Conservation (phyloP, 2,888 invertebrate species). For the Coleophora flavipennella region DNA sequence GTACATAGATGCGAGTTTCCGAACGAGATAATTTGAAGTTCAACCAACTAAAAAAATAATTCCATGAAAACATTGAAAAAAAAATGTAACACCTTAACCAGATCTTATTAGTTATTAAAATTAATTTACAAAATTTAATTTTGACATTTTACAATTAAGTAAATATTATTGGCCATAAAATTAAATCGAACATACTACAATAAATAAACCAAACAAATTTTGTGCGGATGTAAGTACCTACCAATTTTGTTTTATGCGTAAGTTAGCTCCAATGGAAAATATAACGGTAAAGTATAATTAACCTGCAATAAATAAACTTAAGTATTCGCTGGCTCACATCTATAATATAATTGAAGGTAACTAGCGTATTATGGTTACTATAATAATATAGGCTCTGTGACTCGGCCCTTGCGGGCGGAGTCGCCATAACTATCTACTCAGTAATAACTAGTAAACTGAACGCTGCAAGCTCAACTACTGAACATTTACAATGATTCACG, state of each 20-base stretch:
- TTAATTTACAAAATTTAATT: neutral
- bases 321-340: conserved; percentile 25
- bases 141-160: conserved; percentile 34
- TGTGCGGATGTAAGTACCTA: conserved; percentile 32
- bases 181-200: conserved; percentile 30
- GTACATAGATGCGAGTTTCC: conserved; percentile 50
- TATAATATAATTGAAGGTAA: conserved; percentile 36
- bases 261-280: neutral
- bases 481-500: conserved; percentile 34
- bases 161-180: conserved; percentile 38
- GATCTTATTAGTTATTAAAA: conserved; percentile 18
- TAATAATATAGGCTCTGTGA: too few relatives aligned
- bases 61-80: too few relatives aligned
- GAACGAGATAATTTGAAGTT: conserved; percentile 34
- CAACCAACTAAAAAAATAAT: too few relatives aligned
- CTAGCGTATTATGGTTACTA: conserved; percentile 25
- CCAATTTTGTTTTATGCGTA: conserved; percentile 17
- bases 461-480: conserved; percentile 63
- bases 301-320: conserved; percentile 18
- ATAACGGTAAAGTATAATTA: conserved; percentile 11
- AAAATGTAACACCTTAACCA: conserved; percentile 11
- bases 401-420: too few relatives aligned
- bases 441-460: conserved; percentile 25
- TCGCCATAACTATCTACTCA: too few relatives aligned
- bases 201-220: conserved; percentile 34